These are phyloP conservation scores for Phocoena phocoena DNA, from an alignment of 2,113 vertebrate species.

Conservation along the genomic window DNA sequence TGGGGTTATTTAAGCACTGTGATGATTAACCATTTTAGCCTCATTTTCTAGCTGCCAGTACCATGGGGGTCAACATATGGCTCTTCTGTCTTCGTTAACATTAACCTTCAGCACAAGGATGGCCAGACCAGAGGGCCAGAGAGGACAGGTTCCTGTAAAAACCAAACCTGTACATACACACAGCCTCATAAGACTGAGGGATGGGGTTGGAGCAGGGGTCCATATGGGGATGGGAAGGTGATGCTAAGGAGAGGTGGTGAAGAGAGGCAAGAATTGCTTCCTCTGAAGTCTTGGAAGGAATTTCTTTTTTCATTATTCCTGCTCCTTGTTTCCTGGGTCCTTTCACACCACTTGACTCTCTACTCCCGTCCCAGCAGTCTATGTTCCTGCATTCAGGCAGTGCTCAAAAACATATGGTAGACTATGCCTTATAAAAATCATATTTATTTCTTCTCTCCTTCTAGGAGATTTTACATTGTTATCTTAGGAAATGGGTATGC, in stretches of 20 bases:
- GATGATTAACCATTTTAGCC: background rate
- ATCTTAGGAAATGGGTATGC: background rate
- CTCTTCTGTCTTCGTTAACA: background rate
- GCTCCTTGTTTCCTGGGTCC: background rate
- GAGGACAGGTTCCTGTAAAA: background rate
- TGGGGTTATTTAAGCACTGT: background rate
- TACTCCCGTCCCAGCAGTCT: background rate
- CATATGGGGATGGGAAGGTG: background rate
- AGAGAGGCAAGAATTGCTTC: background rate
- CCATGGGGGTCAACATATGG: background rate
- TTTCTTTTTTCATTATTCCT: background rate
- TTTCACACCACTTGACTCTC: background rate
- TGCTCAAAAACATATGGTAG: background rate
- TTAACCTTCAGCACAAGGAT: background rate
- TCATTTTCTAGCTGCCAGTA: conserved; percentile 6
- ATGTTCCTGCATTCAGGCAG: background rate
- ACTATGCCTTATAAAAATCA: background rate
- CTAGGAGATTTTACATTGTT: conserved; percentile 15
- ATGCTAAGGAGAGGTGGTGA: background rate
- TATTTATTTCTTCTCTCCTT: background rate
- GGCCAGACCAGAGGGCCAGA: background rate
- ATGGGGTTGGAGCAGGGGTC: background rate
- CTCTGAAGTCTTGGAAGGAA: background rate
- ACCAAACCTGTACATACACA: background rate
- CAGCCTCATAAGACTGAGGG: background rate